Evolutionary conservation across 2,888 invertebrate species (phyloP).

Genomic region (Epiperipatus broadwayi): DNA sequence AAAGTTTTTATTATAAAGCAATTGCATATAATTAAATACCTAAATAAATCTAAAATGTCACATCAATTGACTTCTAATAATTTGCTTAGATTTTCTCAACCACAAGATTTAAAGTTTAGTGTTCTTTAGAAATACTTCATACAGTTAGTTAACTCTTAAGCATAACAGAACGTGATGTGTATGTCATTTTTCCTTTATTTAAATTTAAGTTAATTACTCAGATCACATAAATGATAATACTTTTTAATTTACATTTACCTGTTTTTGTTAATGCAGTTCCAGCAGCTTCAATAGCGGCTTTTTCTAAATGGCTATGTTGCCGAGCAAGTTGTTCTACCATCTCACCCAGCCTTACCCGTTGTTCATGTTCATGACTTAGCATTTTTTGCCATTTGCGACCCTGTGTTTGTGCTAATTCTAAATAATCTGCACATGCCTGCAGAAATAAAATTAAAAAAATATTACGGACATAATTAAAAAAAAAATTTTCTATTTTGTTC

Average conservation of each 20-base stretch:
- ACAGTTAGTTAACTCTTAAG: too few relatives aligned
- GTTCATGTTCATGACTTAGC: slow-evolving; percentile 82
- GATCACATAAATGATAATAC: background rate
- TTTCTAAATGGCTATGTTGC: slow-evolving; percentile 83
- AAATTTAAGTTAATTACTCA: background rate
- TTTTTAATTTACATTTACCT: slow-evolving; percentile 9
- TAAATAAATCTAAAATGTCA: too few relatives aligned
- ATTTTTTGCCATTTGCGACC: slow-evolving; percentile 79
- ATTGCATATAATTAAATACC: too few relatives aligned
- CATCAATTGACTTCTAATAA: too few relatives aligned
- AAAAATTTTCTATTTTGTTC: too few relatives aligned
- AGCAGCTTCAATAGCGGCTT: slow-evolving; percentile 40
- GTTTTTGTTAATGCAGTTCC: slow-evolving; percentile 14
- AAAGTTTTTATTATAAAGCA: too few relatives aligned
- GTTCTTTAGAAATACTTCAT: too few relatives aligned
- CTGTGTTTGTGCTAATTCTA: slow-evolving; percentile 69
- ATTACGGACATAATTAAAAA: too few relatives aligned
- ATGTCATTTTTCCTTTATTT: too few relatives aligned
- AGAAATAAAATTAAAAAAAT: slow-evolving; percentile 17
- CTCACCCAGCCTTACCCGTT: slow-evolving; percentile 72
- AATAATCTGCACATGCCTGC: slow-evolving; percentile 75
- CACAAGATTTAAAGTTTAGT: too few relatives aligned
- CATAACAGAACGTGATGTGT: too few relatives aligned
- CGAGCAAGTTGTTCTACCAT: slow-evolving; percentile 92
- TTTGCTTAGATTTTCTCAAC: too few relatives aligned